phyloP scores from a whole-genome alignment of 2,888 invertebrate species.

The Cremastinae sp. region DNA sequence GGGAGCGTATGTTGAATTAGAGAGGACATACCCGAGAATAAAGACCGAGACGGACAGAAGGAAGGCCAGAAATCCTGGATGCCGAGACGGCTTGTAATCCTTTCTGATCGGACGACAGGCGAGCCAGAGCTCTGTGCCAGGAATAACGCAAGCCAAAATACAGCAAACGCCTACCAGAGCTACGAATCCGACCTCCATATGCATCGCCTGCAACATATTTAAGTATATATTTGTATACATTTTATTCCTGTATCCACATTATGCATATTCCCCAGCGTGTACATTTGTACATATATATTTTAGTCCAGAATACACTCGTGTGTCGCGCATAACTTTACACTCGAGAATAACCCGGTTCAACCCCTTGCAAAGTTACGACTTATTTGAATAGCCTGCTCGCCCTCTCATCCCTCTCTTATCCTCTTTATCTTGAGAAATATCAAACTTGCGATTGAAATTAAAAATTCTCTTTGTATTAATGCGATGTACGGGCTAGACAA shows the following conservation, averaged over 20 bases:
- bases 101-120: conserved; percentile 77
- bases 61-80: conserved; percentile 74
- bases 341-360: conserved; percentile 49
- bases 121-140: conserved; percentile 84
- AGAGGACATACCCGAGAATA: conserved; percentile 75
- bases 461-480: too few species aligned
- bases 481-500: too few species aligned
- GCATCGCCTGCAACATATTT: conserved; percentile 84
- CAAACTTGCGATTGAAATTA: too few species aligned
- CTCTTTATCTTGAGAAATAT: too few species aligned
- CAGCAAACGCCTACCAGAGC: conserved; percentile 84
- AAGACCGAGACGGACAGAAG: conserved; percentile 74
- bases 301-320: neutral
- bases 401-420: conserved; percentile 7
- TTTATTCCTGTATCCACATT: neutral
- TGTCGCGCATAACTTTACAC: conserved; percentile 14
- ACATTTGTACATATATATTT: conserved; percentile 27
- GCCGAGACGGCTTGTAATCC: conserved; percentile 73
- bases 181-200: conserved; percentile 87
- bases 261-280: conserved; percentile 40
- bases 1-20: conserved; percentile 39
- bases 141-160: conserved; percentile 85
- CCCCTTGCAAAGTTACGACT: conserved; percentile 21
- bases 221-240: neutral
- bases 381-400: neutral